Percentiles rank a stretch among this genome's conserved stretches.
Conservation (phyloP, 2,888 invertebrate species). For the Oligia fasciuncula region DNA sequence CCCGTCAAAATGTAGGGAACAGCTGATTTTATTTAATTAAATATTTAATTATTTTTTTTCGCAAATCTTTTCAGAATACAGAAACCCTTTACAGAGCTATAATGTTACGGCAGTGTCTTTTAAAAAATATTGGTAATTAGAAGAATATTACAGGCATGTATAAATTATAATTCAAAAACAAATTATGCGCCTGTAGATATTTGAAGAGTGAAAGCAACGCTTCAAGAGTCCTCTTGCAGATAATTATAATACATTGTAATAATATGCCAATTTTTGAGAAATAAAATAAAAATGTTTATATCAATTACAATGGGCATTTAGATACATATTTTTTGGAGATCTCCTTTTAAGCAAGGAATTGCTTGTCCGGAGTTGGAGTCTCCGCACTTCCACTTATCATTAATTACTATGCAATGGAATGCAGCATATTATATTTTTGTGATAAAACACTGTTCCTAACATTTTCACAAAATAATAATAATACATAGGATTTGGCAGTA, state of each 20-base stretch:
- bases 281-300: no score
- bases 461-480: not conserved
- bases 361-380: no score
- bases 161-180: not conserved
- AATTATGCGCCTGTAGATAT: not conserved
- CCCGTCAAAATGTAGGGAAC: no score
- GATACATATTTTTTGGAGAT: no score
- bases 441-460: not conserved
- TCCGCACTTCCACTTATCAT: no score
- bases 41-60: no score
- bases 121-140: not conserved
- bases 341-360: no score
- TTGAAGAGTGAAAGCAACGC: not conserved
- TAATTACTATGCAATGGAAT: no score
- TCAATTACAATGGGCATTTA: no score
- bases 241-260: not conserved
- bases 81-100: not conserved
- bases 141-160: not conserved
- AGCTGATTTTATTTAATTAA: no score
- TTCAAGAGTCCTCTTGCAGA: not conserved
- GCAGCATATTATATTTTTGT: no score
- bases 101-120: not conserved
- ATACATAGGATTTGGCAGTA: not conserved
- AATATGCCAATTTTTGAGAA: not conserved
- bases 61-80: no score